These are phyloP conservation scores for Embiotoca jacksoni DNA, from an alignment of 2,113 vertebrate species.

Conservation along the genomic window DNA sequence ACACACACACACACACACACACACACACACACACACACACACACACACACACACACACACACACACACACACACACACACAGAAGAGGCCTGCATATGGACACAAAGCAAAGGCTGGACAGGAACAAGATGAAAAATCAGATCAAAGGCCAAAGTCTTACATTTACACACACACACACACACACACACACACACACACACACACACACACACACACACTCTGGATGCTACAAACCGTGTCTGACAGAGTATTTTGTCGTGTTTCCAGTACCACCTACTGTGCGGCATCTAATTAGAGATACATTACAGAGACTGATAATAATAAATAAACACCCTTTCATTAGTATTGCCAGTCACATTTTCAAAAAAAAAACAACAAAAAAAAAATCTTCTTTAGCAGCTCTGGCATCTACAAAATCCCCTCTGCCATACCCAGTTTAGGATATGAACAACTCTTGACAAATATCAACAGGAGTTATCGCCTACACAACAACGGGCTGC, in stretches of 20 bases:
- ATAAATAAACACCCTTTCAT: not conserved
- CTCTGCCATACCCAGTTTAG: no score
- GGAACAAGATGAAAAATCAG: slow-evolving; percentile 22
- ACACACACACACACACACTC: not conserved
- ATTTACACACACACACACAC: not conserved
- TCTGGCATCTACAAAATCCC: not conserved
- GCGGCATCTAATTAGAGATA: slow-evolving; percentile 13
- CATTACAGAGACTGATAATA: not conserved
- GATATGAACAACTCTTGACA: no score
- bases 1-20: not conserved
- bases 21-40: not conserved
- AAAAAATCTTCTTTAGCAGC: not conserved
- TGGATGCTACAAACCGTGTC: not conserved
- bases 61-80: not conserved
- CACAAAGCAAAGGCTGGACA: not conserved
- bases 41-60: not conserved
- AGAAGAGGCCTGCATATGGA: not conserved
- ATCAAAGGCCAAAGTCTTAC: not conserved
- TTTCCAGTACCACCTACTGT: slow-evolving; percentile 3
- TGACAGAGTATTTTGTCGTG: not conserved
- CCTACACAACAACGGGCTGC: no score
- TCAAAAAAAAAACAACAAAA: not conserved
- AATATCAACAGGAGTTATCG: no score
- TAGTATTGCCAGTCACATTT: not conserved
- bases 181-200: not conserved